Evolutionary conservation across 2,888 invertebrate species (phyloP), one percentile per base, ranked within the genome.

Genomic region (Thelaira solivaga): DNA sequence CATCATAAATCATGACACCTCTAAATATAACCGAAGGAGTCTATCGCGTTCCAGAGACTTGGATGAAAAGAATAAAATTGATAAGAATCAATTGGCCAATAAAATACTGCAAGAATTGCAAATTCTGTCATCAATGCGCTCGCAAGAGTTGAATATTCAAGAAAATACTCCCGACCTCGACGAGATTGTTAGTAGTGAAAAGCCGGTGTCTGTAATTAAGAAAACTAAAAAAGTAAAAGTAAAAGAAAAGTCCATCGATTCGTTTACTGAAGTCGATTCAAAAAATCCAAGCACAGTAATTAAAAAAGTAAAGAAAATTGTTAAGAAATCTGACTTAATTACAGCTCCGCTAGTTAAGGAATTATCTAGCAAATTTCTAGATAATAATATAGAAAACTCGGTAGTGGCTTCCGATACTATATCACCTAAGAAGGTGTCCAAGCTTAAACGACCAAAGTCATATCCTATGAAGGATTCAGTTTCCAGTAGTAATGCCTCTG

Each of bases 381-480:
- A 79, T 39, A 59, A 62, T 10, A 31, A 18, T 49, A 43, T 34
- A 8, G 41, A 65, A 3, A 80, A 80, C 18, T 49, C 77, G 26
- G 18, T 76, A 16, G 29, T 16, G 22, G 22, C 18, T 4, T 16
- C 55, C 0, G 83, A 82, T 36, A 8, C 78, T 11, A 80, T 68
- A 2, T 83, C 86, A 8, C 79, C 82, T 10, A 82, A 87, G 36
- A 89, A 84, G 62, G 90, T 89, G 76, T 91, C 92, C 1, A 90
- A 90, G 82, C 83, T 92, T 4, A 89, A 90, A 24, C 86, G 92
- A 10, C 92, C 92, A 1, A 92, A 91, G 81, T 92, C 91, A 41
- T 92, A 90, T 83, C 91, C 91, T 1, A 89, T 89, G 49, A 91
- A 91, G 82, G 88, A 88, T 31, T 74, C 82, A 0, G 84, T 84